Evolutionary conservation across 2,113 vertebrate genomes (phyloP).

Genomic region (Penelope pileata): DNA sequence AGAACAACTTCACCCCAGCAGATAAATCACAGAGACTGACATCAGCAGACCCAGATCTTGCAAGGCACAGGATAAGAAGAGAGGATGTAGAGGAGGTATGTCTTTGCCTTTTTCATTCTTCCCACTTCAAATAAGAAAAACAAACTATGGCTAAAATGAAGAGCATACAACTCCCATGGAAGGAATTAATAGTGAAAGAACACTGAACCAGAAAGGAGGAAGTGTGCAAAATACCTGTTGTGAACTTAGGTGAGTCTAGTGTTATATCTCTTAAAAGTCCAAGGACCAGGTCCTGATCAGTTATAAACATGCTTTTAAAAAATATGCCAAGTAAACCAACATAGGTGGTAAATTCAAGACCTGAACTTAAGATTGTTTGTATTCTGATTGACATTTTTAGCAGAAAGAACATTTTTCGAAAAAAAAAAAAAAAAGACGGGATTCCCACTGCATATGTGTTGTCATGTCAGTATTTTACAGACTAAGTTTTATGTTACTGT

Average conservation of each 20-base stretch:
- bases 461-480: neutral
- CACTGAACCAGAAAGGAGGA: neutral
- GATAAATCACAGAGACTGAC: conserved; percentile 53
- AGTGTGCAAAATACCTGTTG: neutral
- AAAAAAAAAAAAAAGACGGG: neutral
- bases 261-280: neutral
- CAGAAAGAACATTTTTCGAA: neutral
- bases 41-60: conserved; percentile 21
- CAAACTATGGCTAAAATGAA: neutral
- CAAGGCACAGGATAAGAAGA: neutral
- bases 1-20: conserved; percentile 34
- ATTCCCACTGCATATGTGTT: neutral
- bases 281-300: neutral
- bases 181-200: neutral
- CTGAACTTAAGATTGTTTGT: neutral
- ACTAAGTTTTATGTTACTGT: neutral
- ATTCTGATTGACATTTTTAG: neutral
- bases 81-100: neutral
- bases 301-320: neutral
- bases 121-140: neutral
- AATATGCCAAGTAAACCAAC: neutral
- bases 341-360: neutral
- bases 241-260: neutral
- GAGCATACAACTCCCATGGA: neutral
- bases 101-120: neutral